These are phyloP conservation scores for Parambassis ranga DNA, from an alignment of 2,797 vertebrate species.

Conservation along the genomic window DNA sequence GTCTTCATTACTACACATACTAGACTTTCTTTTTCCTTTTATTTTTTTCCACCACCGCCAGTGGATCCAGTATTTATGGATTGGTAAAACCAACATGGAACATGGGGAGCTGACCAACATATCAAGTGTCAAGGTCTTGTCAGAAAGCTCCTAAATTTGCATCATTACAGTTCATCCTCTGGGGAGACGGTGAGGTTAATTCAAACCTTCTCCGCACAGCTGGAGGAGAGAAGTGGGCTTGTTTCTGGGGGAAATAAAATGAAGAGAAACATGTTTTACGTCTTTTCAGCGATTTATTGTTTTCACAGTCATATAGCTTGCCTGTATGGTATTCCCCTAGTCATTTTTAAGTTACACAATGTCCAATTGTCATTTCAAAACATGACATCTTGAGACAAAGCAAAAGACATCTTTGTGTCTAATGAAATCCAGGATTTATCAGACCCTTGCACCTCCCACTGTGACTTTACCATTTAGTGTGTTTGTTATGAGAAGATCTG, in stretches of 20 bases:
- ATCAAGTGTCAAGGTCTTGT: slow-evolving; percentile 75
- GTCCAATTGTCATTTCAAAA: slow-evolving; percentile 39
- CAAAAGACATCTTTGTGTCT: slow-evolving; percentile 51
- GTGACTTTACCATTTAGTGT: slow-evolving; percentile 71
- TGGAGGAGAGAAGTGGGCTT: slow-evolving; percentile 46
- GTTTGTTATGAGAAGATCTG: slow-evolving; percentile 75
- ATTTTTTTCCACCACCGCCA: slow-evolving; percentile 50
- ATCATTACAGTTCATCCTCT: slow-evolving; percentile 65
- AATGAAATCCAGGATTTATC: slow-evolving; percentile 62
- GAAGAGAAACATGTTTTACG: slow-evolving; percentile 39
- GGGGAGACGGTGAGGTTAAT: slow-evolving; percentile 67
- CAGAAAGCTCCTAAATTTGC: slow-evolving; percentile 75
- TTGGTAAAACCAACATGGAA: slow-evolving; percentile 72
- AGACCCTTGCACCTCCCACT: slow-evolving; percentile 53
- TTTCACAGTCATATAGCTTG: slow-evolving; percentile 30
- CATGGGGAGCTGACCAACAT: slow-evolving; percentile 73
- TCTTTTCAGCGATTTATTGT: slow-evolving; percentile 19
- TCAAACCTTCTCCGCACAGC: slow-evolving; percentile 68
- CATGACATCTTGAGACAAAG: slow-evolving; percentile 42
- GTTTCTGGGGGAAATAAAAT: slow-evolving; percentile 41
- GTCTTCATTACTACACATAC: slow-evolving; percentile 51
- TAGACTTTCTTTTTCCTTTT: slow-evolving; percentile 14
- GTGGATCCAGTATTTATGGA: slow-evolving; percentile 71
- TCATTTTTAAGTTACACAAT: slow-evolving; percentile 44
- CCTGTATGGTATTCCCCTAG: slow-evolving; percentile 22